Conservation (phyloP, 1,140 invertebrate species). For the Scylla paramamosain region DNA sequence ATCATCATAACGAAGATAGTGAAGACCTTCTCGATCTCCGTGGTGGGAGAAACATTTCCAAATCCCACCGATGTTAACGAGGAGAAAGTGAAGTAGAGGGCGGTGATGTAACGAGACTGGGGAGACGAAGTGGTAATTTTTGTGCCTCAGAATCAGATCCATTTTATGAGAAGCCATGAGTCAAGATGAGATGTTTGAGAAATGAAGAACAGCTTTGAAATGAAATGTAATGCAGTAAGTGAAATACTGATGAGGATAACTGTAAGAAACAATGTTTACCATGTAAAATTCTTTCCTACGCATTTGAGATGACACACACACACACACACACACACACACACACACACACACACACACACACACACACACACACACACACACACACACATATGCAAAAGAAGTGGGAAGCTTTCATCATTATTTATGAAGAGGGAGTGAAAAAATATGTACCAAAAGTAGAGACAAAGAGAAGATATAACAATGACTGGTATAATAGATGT, state of each 20-base stretch:
- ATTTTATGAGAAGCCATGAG: not conserved
- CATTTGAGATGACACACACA: not conserved
- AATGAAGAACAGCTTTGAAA: not conserved
- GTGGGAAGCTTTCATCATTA: too few relatives aligned
- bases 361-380: too few relatives aligned
- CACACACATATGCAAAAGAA: too few relatives aligned
- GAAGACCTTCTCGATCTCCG: slow-evolving; percentile 83
- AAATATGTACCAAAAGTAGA: too few relatives aligned
- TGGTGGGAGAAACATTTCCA: slow-evolving; percentile 83
- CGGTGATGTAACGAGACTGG: slow-evolving; percentile 82
- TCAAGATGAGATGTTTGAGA: not conserved
- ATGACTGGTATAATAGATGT: too few relatives aligned
- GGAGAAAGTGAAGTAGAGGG: slow-evolving; percentile 83
- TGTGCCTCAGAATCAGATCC: not conserved
- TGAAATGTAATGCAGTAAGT: not conserved
- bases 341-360: too few relatives aligned
- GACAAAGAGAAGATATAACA: too few relatives aligned
- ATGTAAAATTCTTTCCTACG: too few relatives aligned
- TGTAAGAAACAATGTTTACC: too few relatives aligned
- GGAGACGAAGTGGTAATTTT: slow-evolving; percentile 45
- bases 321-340: too few relatives aligned
- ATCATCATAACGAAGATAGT: slow-evolving; percentile 82
- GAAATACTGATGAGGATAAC: too few relatives aligned
- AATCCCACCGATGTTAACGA: slow-evolving; percentile 83
- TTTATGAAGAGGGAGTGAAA: too few relatives aligned